Percentiles rank a stretch among this genome's conserved stretches.
Conservation (phyloP, 2,888 invertebrate species). For the Crocallis elinguaria region DNA sequence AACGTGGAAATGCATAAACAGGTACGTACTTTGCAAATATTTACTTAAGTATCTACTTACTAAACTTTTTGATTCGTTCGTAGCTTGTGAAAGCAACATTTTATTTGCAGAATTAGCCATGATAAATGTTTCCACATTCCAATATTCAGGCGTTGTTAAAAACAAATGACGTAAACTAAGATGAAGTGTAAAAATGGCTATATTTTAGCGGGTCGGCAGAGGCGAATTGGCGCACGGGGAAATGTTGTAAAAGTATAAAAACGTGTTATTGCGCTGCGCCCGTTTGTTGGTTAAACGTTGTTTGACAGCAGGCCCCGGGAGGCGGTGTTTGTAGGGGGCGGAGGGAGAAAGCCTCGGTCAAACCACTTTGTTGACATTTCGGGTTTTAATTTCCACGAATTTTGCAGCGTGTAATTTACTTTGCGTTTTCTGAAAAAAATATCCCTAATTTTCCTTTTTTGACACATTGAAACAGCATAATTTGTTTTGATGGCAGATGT, state of each 20-base stretch:
- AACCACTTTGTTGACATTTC: conserved; percentile 66
- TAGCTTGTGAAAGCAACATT: background rate
- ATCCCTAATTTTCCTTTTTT: conserved; percentile 32
- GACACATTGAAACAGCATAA: conserved; percentile 15
- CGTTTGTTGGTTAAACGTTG: conserved; percentile 76
- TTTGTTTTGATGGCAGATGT: conserved; percentile 24
- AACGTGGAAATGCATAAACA: conserved; percentile 99
- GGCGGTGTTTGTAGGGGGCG: conserved; percentile 38
- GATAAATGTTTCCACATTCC: conserved; percentile 57
- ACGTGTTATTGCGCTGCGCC: conserved; percentile 71
- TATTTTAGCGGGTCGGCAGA: conserved; percentile 53
- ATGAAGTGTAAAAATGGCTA: conserved; percentile 54
- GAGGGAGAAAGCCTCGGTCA: conserved; percentile 48
- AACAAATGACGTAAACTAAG: conserved; percentile 43
- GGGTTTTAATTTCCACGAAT: conserved; percentile 63
- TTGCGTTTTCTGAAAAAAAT: conserved; percentile 45
- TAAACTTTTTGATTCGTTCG: background rate
- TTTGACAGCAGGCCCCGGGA: conserved; percentile 61
- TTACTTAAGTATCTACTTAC: background rate
- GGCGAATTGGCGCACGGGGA: conserved; percentile 59
- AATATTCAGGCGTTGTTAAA: conserved; percentile 40
- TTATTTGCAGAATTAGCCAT: background rate
- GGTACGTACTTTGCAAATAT: conserved; percentile 82
- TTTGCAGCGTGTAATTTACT: conserved; percentile 46
- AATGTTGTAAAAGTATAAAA: conserved; percentile 70